Evolutionary conservation across 2,888 invertebrate species (phyloP).

Genomic region (Lasioglossum vierecki): DNA sequence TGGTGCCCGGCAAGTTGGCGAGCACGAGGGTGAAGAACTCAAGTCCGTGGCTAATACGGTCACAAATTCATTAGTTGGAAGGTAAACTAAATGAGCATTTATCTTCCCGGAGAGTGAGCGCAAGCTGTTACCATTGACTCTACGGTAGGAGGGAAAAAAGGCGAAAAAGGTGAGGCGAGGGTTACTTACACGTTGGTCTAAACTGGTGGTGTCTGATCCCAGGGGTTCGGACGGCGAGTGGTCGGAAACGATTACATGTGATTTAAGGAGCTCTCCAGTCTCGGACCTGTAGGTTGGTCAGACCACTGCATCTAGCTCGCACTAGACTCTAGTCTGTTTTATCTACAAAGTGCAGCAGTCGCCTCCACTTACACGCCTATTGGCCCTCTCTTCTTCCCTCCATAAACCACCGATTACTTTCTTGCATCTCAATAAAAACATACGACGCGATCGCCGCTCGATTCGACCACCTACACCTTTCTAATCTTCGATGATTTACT

Average conservation of each 20-base stretch:
- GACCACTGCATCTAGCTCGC: slow-evolving; percentile 73
- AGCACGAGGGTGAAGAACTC: background rate
- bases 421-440: slow-evolving; percentile 56
- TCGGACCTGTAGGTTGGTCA: slow-evolving; percentile 64
- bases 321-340: slow-evolving; percentile 73
- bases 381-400: slow-evolving; percentile 36
- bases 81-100: slow-evolving; percentile 12
- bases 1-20: background rate
- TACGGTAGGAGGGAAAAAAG: slow-evolving; percentile 18
- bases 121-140: slow-evolving; percentile 31
- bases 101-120: background rate
- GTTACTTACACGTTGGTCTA: slow-evolving; percentile 51
- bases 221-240: slow-evolving; percentile 63
- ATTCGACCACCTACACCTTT: slow-evolving; percentile 1
- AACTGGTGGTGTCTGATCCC: slow-evolving; percentile 64
- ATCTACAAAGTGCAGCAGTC: slow-evolving; percentile 78
- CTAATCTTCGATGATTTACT: slow-evolving; percentile 3
- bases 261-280: slow-evolving; percentile 70
- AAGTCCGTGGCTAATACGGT: background rate
- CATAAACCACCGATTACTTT: slow-evolving; percentile 25
- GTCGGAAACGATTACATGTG: slow-evolving; percentile 73
- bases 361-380: slow-evolving; percentile 68
- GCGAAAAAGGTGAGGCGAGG: slow-evolving; percentile 31
- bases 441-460: background rate
- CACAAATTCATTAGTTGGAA: background rate